Conservation (phyloP, 2,888 invertebrate genomes). For the Eutolmus rufibarbis region DNA sequence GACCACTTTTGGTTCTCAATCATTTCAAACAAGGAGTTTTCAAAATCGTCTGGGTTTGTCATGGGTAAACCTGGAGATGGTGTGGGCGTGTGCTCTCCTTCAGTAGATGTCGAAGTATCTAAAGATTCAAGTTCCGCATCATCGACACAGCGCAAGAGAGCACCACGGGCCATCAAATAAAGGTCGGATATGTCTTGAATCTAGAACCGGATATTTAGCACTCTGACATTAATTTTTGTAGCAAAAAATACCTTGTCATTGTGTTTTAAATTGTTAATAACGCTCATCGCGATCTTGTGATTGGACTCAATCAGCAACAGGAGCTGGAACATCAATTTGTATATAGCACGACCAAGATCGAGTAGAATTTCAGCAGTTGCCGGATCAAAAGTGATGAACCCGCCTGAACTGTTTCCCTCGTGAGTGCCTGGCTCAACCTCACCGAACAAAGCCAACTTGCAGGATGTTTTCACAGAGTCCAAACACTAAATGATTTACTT, state of each 20-base stretch:
- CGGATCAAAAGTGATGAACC: constrained; percentile 64
- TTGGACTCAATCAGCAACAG: constrained; percentile 87
- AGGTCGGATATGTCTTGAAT: constrained; percentile 71
- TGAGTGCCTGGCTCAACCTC: constrained; percentile 64
- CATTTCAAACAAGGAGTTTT: constrained; percentile 58
- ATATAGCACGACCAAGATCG: constrained; percentile 86
- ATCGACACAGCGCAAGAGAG: constrained; percentile 67
- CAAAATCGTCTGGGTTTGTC: constrained; percentile 58
- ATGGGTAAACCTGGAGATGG: constrained; percentile 66
- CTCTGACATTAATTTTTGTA: background rate
- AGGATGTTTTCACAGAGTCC: constrained; percentile 82
- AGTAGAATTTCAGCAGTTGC: constrained; percentile 75
- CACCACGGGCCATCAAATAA: constrained; percentile 67
- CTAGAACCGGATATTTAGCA: constrained; percentile 53
- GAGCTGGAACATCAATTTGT: constrained; percentile 92
- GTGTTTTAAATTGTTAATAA: constrained; percentile 67
- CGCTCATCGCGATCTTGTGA: constrained; percentile 79
- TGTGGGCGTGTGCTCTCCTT: constrained; percentile 72
- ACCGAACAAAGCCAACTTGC: constrained; percentile 77
- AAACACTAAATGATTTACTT: constrained; percentile 68
- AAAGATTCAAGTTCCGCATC: constrained; percentile 67
- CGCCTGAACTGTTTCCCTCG: constrained; percentile 50
- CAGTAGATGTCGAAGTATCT: constrained; percentile 65
- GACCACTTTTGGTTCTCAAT: constrained; percentile 71
- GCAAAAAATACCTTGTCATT: constrained; percentile 65